Evolutionary conservation across 1,140 invertebrate genomes (phyloP), one percentile per base, ranked within the genome.

Genomic region (Drosophila quadrilineata): DNA sequence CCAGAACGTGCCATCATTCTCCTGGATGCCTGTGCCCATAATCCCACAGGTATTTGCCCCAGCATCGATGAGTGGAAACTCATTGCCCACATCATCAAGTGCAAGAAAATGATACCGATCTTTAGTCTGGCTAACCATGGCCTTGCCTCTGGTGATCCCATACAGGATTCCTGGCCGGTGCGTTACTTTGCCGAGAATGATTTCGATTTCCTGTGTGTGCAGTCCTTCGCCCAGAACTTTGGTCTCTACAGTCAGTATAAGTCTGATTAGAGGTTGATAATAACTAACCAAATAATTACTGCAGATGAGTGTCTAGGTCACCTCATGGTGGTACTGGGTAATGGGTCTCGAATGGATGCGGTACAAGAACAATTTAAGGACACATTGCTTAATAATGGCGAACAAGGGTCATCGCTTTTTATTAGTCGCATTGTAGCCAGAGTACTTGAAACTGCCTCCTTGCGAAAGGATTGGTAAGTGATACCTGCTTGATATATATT

Each of bases 161-260:
- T 96, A 75, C 92, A 93, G 57, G 98, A 99, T 93, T 96, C 96
- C 16, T 95, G 93, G 91, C 94, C 97, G 8, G 95, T 98, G 33
- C 93, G 97, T 35, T 94, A 95, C 85, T 98, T 98, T 90, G 95
- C 93, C 1, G 89, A 92, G 36, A 90, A 93, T 71, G 96, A 96
- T 19, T 95, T 98, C 89, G 98, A 99, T 91, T 91, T 98, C 29
- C 91, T 99, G 22, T 95, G 95, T 87, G 94, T 97, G 3, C 98
- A 99, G 89, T 98, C 97, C n/a, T 99, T 98, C 91, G 97, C 97
- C 17, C 99, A 99, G 91, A 99, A 99, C 90, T 99, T 99, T 92
- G 97, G 97, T 9, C 91, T 99, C 3, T 99, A 99, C 90, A 98
- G 96, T 97, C 97, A 99, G 91, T 93, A 97, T 45, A 16, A 45